Conservation (phyloP, 2,113 vertebrate genomes). For the Willisornis vidua region DNA sequence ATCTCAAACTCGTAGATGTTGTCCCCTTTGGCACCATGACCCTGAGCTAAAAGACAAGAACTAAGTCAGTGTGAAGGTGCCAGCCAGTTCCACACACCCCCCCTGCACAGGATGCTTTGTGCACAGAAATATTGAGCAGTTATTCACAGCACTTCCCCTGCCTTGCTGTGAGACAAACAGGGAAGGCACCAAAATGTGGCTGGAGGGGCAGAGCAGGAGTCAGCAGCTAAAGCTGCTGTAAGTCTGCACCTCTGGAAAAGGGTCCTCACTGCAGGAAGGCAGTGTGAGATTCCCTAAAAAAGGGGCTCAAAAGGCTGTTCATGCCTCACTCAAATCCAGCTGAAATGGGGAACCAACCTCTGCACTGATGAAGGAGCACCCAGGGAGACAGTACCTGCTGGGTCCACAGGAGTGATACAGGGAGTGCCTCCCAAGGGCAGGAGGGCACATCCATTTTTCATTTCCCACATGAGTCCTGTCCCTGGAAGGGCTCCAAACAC, state of each 20-base stretch:
- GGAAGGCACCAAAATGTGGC: not conserved
- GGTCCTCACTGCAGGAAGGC: not conserved
- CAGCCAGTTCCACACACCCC: not conserved
- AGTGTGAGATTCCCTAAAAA: not conserved
- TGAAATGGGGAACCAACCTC: not conserved
- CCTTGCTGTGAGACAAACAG: not conserved
- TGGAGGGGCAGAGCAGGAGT: not conserved
- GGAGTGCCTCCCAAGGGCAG: not conserved
- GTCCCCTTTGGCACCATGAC: conserved; percentile 93
- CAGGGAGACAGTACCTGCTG: not conserved
- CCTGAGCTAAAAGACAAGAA: conserved; percentile 80
- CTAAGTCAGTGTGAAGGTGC: not conserved
- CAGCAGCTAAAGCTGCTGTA: not conserved
- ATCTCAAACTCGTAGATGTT: conserved; percentile 92
- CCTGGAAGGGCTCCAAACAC: not conserved
- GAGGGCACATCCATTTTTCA: not conserved
- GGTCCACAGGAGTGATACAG: not conserved
- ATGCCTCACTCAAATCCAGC: not conserved
- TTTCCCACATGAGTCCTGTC: not conserved
- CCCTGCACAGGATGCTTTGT: not conserved
- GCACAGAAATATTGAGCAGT: not conserved
- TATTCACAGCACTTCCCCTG: not conserved
- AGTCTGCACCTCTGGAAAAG: not conserved
- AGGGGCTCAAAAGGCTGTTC: not conserved
- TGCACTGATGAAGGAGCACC: fast-evolving